phyloP scores from a whole-genome alignment of 2,888 invertebrate genomes.

The Autographa pulchrina region DNA sequence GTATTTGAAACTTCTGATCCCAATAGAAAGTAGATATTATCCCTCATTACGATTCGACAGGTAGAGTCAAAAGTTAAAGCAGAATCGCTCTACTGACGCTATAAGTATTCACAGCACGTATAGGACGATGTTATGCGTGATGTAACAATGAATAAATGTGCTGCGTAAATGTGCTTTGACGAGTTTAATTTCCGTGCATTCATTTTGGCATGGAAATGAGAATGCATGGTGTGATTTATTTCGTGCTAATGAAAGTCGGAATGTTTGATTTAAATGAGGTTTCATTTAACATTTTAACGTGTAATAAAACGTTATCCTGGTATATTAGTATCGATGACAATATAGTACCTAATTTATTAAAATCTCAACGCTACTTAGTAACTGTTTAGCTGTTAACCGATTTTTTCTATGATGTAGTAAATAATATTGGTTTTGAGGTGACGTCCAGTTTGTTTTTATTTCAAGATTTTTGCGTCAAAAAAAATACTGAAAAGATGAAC shows the following conservation, averaged over 20 bases:
- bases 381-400: too few species aligned
- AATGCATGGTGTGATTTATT: slow-evolving; percentile 22
- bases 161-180: slow-evolving; percentile 42
- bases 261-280: background rate
- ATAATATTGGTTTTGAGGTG: too few species aligned
- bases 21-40: slow-evolving; percentile 65
- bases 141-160: slow-evolving; percentile 51
- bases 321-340: too few species aligned
- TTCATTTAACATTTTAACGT: background rate
- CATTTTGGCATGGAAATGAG: slow-evolving; percentile 23
- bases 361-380: too few species aligned
- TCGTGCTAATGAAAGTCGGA: slow-evolving; percentile 7
- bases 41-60: slow-evolving; percentile 78
- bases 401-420: too few species aligned
- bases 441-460: too few species aligned
- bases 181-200: slow-evolving; percentile 54
- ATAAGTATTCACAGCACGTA: slow-evolving; percentile 77
- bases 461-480: too few species aligned
- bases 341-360: too few species aligned
- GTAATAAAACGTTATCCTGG: background rate
- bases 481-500: too few species aligned
- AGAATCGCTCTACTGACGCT: slow-evolving; percentile 65
- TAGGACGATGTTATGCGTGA: slow-evolving; percentile 68
- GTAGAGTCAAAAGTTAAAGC: slow-evolving; percentile 78
- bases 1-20: slow-evolving; percentile 61